A percentile compares a stretch with the other conserved stretches of the same genome.
Evolutionary conservation across 2,888 invertebrate species (phyloP).

Genomic region (Prionchulus punctatus): DNA sequence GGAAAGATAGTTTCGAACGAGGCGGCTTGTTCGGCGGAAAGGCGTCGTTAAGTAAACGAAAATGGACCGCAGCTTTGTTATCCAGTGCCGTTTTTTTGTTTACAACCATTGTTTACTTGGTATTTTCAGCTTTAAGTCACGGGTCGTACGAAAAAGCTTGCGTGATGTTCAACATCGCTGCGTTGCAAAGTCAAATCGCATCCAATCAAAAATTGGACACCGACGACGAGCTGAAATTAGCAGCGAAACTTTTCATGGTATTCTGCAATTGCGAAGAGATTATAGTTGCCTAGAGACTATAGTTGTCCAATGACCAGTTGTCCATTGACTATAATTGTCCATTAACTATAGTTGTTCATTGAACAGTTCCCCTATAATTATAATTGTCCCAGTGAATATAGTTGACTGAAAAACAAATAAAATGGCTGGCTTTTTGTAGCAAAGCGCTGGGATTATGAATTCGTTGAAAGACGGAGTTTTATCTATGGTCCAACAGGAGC

Average conservation of each 20-base stretch:
- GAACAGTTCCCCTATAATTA: too few relatives aligned
- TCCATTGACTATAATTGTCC: too few relatives aligned
- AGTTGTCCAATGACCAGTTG: too few relatives aligned
- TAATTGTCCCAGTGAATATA: too few relatives aligned
- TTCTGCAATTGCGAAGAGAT: too few relatives aligned
- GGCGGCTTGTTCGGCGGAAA: slow-evolving; percentile 80
- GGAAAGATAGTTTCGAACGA: slow-evolving; percentile 98
- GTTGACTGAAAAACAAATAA: too few relatives aligned
- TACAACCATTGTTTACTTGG: too few relatives aligned
- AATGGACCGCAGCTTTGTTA: not conserved
- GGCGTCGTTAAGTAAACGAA: slow-evolving; percentile 64
- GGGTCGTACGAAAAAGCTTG: slow-evolving; percentile 82
- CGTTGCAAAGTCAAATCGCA: slow-evolving; percentile 52
- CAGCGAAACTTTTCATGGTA: slow-evolving; percentile 63
- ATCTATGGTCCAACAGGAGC: slow-evolving; percentile 69
- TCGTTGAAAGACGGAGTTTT: slow-evolving; percentile 55
- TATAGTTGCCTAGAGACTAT: too few relatives aligned
- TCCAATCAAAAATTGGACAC: slow-evolving; percentile 59
- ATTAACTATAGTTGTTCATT: too few relatives aligned
- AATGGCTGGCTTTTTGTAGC: too few relatives aligned
- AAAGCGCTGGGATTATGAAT: slow-evolving; percentile 71
- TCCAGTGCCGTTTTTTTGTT: slow-evolving; percentile 10
- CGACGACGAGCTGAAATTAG: slow-evolving; percentile 83
- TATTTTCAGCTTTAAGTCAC: slow-evolving; percentile 30
- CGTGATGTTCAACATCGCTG: slow-evolving; percentile 76